Evolutionary conservation across 2,888 invertebrate species (phyloP).

Genomic region (Mesorhabditis sp.): DNA sequence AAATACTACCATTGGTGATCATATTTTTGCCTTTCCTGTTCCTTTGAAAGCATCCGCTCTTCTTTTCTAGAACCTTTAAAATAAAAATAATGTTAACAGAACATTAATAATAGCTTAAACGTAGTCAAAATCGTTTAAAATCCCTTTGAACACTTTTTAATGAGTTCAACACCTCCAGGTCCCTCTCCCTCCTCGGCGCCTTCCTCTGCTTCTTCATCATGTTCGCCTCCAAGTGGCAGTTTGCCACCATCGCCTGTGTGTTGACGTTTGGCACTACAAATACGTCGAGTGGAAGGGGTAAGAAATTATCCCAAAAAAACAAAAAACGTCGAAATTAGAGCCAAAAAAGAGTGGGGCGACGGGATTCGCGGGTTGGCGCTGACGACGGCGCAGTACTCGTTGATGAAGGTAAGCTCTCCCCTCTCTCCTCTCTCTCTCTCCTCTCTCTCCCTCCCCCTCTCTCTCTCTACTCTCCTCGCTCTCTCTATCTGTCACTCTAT

Average conservation of each 20-base stretch:
- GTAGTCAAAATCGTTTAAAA: too few species aligned
- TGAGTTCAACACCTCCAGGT: slow-evolving; percentile 62
- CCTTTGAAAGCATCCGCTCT: too few species aligned
- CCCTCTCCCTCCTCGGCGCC: slow-evolving; percentile 80
- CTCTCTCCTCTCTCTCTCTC: neutral
- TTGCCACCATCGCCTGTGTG: slow-evolving; percentile 85
- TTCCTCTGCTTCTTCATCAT: slow-evolving; percentile 88
- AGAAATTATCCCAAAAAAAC: slow-evolving; percentile 53
- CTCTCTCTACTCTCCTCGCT: too few species aligned
- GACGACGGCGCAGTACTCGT: slow-evolving; percentile 90
- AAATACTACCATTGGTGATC: slow-evolving; percentile 94
- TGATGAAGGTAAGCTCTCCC: slow-evolving; percentile 68
- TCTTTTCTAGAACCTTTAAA: too few species aligned
- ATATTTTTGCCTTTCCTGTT: neutral
- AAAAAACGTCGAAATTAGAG: slow-evolving; percentile 59
- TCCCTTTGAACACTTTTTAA: too few species aligned
- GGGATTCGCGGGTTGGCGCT: slow-evolving; percentile 94
- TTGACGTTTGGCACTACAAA: slow-evolving; percentile 89
- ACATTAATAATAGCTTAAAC: too few species aligned
- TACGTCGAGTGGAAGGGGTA: slow-evolving; percentile 95
- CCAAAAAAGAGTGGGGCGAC: slow-evolving; percentile 99
- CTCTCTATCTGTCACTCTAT: too few species aligned
- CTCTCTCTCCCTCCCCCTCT: too few species aligned
- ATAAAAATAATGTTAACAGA: neutral
- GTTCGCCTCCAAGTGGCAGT: slow-evolving; percentile 96